A percentile compares a stretch with the other conserved stretches of the same genome.
Conservation (phyloP, 2,888 invertebrate genomes). For the Drosophila kokeensis region DNA sequence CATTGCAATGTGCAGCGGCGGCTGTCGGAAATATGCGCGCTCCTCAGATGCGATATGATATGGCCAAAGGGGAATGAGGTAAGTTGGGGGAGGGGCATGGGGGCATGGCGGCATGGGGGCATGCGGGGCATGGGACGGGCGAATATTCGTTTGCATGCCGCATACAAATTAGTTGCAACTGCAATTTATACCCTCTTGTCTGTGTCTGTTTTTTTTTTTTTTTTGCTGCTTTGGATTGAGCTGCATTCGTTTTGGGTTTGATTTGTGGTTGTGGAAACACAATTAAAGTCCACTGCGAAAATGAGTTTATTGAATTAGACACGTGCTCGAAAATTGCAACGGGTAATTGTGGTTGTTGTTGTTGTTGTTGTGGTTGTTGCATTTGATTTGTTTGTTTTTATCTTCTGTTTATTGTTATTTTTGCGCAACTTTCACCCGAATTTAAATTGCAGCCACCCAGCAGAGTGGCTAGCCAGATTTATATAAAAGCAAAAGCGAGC, state of each 20-base stretch:
- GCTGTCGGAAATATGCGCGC: conserved; percentile 74
- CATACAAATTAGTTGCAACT: conserved; percentile 77
- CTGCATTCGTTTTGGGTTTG: conserved; percentile 58
- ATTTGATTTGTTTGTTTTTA: conserved; percentile 2
- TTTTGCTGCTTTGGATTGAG: conserved; percentile 42
- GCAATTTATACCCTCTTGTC: conserved; percentile 61
- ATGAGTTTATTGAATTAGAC: conserved; percentile 76
- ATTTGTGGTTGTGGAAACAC: conserved; percentile 57
- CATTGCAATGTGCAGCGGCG: conserved; percentile 70
- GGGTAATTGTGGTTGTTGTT: conserved; percentile 44
- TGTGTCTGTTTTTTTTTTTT: conserved; percentile 25
- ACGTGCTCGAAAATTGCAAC: conserved; percentile 65
- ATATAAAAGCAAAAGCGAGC: conserved; percentile 36
- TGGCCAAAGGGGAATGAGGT: conserved; percentile 40
- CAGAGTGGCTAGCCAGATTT: conserved; percentile 11
- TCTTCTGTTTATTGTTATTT: neutral
- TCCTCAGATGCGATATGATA: conserved; percentile 76
- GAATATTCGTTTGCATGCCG: conserved; percentile 71
- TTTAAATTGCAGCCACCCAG: conserved; percentile 13
- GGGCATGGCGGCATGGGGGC: neutral
- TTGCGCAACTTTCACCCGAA: conserved; percentile 48
- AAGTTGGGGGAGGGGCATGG: conserved; percentile 2
- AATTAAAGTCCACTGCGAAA: conserved; percentile 63
- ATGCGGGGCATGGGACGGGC: neutral
- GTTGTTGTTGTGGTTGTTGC: conserved; percentile 20